A percentile compares a stretch with the other conserved stretches of the same genome.
Evolutionary conservation across 1,140 invertebrate species (phyloP).

Genomic region (Euglossa dilemma): DNA sequence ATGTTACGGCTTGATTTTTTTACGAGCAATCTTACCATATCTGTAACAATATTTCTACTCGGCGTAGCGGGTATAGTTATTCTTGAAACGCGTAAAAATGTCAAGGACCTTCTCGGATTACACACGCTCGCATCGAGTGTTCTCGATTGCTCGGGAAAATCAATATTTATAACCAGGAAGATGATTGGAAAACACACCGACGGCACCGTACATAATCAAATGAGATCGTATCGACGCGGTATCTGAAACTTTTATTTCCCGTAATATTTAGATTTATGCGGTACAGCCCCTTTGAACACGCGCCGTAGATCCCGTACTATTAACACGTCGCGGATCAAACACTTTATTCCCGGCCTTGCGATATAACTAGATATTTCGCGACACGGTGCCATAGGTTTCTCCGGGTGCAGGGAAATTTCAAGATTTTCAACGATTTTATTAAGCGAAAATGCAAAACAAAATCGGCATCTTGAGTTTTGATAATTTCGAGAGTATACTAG

Average conservation of each 20-base stretch:
- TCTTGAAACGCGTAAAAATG: neutral
- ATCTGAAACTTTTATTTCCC: neutral
- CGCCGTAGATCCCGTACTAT: no score
- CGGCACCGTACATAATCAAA: neutral
- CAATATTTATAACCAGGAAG: constrained; percentile 17
- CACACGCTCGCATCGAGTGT: neutral
- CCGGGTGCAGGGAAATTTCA: no score
- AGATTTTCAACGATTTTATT: no score
- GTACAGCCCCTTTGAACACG: neutral
- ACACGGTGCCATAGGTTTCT: no score
- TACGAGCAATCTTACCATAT: neutral
- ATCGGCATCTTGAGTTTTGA: no score
- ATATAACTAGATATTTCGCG: no score
- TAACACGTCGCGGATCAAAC: neutral
- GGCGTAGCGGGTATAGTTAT: neutral
- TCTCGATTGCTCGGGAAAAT: constrained; percentile 24
- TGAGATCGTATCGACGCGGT: neutral
- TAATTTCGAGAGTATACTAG: no score
- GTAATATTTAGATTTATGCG: constrained; percentile 3
- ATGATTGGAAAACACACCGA: neutral
- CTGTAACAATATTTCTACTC: neutral
- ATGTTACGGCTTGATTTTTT: neutral
- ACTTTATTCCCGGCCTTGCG: no score
- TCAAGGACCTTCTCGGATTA: neutral
- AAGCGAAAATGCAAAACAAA: no score